phyloP scores from a whole-genome alignment of 2,797 vertebrate species.

The Centroberyx gerrardi region DNA sequence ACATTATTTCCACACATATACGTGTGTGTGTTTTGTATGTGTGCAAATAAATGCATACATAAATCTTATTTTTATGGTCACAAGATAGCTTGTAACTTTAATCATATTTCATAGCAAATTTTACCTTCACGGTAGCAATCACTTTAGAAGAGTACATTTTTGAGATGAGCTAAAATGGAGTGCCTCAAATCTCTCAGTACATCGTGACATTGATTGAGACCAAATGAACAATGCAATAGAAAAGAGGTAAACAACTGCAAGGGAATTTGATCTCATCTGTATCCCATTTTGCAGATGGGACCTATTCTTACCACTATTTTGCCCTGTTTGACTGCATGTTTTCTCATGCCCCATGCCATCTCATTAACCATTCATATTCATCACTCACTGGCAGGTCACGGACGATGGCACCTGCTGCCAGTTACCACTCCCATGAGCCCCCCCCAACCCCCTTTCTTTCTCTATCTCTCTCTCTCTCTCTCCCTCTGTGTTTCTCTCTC shows the following conservation, averaged over 20 bases:
- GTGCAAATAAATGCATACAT: background rate
- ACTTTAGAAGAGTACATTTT: background rate
- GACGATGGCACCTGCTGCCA: constrained; percentile 55
- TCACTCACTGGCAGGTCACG: constrained; percentile 60
- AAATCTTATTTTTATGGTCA: background rate
- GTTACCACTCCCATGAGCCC: constrained; percentile 50
- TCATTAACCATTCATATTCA: constrained; percentile 74
- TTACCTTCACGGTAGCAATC: background rate
- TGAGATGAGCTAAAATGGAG: background rate
- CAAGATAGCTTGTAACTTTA: background rate
- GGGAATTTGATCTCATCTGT: constrained; percentile 25
- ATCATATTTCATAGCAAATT: background rate
- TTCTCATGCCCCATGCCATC: constrained; percentile 64
- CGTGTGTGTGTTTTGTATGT: background rate
- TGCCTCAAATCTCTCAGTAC: no score
- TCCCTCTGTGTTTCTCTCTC: no score
- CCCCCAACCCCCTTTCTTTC: background rate
- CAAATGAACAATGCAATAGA: constrained; percentile 2
- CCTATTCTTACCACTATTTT: constrained; percentile 19
- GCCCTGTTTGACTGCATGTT: constrained; percentile 53
- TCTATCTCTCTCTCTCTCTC: background rate
- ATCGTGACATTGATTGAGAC: constrained; percentile 18
- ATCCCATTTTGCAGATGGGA: constrained; percentile 36
- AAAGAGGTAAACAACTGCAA: constrained; percentile 13
- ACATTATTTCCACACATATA: constrained; percentile 27